Conservation (phyloP, 1,140 invertebrate species). For the Drosophila sproati region DNA sequence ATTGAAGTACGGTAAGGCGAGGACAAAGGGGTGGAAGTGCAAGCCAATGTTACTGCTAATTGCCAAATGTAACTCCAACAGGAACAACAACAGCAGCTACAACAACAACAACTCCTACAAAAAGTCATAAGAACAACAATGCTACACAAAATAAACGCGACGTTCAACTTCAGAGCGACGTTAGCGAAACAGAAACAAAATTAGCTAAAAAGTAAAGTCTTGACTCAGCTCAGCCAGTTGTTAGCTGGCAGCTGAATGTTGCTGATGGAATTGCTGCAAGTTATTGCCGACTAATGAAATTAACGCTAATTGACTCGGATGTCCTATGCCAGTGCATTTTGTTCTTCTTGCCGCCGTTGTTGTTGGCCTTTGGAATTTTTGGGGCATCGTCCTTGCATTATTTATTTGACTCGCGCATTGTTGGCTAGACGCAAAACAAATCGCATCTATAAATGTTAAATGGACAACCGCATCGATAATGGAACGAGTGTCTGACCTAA, state of each 20-base stretch:
- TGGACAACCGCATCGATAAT: neutral
- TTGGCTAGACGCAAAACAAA: neutral
- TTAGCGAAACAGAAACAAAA: constrained; percentile 77
- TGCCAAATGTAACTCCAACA: constrained; percentile 73
- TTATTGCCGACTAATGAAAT: constrained; percentile 81
- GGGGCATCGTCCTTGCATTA: constrained; percentile 1
- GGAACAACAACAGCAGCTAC: constrained; percentile 15
- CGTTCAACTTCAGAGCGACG: constrained; percentile 72
- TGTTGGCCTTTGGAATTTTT: constrained; percentile 10
- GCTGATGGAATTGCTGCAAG: constrained; percentile 74
- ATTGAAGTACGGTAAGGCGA: constrained; percentile 58
- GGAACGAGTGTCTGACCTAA: neutral
- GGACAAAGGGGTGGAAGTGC: constrained; percentile 7
- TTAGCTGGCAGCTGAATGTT: constrained; percentile 12
- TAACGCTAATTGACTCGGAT: constrained; percentile 78
- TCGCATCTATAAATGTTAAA: neutral
- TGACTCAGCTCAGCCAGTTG: neutral
- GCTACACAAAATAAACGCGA: constrained; percentile 68
- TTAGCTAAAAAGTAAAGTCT: constrained; percentile 77
- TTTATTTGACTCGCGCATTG: constrained; percentile 1
- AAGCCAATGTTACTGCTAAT: constrained; percentile 70
- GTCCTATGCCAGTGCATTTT: constrained; percentile 28
- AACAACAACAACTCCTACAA: constrained; percentile 7
- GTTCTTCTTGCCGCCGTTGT: constrained; percentile 10
- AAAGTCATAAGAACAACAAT: constrained; percentile 9